phyloP scores from a whole-genome alignment of 2,113 vertebrate species.

The Pandion haliaetus region DNA sequence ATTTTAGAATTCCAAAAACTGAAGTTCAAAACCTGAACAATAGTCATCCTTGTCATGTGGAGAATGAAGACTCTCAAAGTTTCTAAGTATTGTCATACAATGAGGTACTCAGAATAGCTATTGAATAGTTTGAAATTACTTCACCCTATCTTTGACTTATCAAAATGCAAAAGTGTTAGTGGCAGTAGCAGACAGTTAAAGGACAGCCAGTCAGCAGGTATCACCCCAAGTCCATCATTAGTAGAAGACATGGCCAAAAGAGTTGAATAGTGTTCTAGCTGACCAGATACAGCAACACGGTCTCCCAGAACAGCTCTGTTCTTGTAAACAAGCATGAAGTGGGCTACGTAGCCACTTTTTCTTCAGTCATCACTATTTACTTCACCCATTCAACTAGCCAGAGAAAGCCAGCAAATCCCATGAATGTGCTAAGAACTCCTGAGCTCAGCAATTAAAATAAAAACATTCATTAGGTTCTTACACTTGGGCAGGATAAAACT shows the following conservation, averaged over 20 bases:
- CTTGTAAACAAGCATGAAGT: not conserved
- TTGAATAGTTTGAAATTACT: not conserved
- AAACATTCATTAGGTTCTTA: conserved; percentile 17
- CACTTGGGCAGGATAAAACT: not conserved
- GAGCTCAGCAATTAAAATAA: conserved; percentile 12
- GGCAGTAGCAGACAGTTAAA: not conserved
- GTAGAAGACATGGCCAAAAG: not conserved
- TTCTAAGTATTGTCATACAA: not conserved
- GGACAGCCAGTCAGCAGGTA: not conserved
- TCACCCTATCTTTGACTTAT: not conserved
- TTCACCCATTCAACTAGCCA: not conserved
- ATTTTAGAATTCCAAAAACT: not conserved
- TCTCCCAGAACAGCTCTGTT: not conserved
- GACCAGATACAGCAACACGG: not conserved
- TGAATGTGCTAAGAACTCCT: not conserved
- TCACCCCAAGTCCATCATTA: not conserved
- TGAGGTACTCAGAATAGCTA: not conserved
- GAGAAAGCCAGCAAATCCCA: not conserved
- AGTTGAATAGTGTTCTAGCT: not conserved
- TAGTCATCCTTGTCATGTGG: not conserved
- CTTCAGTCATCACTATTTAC: not conserved
- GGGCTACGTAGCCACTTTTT: not conserved
- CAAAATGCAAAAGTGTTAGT: not conserved
- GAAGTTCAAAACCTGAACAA: not conserved
- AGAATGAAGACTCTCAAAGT: not conserved